These are phyloP conservation scores for Leptobrachium ailaonicum DNA, from an alignment of 2,113 vertebrate species.

Conservation along the genomic window DNA sequence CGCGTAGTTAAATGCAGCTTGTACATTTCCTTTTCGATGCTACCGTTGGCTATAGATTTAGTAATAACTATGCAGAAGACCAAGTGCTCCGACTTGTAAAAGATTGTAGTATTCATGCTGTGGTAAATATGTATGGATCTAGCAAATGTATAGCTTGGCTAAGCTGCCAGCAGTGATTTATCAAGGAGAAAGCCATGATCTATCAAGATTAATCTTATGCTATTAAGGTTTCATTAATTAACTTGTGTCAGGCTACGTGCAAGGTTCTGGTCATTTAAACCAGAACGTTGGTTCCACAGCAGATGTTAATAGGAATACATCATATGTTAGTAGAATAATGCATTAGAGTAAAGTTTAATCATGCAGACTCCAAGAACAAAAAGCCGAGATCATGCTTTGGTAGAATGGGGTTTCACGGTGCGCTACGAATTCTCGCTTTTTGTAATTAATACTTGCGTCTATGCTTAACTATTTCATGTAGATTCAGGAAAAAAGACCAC, in stretches of 20 bases:
- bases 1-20: too few species aligned
- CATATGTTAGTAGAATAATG: background rate
- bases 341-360: too few species aligned
- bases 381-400: too few species aligned
- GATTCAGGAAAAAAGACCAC: too few species aligned
- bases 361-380: too few species aligned
- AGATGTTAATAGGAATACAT: background rate
- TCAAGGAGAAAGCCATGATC: background rate
- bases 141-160: background rate
- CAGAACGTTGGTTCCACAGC: background rate
- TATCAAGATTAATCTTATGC: constrained; percentile 11
- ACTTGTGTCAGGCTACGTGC: background rate
- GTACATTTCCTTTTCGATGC: too few species aligned
- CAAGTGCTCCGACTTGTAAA: background rate
- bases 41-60: too few species aligned
- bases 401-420: too few species aligned
- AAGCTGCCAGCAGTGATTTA: constrained; percentile 5
- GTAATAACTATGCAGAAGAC: background rate
- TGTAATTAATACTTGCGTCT: too few species aligned
- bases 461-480: too few species aligned
- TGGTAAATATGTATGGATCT: constrained; percentile 10
- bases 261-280: background rate
- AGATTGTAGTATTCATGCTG: constrained; percentile 9
- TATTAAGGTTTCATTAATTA: constrained; percentile 1
- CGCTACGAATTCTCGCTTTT: too few species aligned